Conservation (phyloP, 2,113 vertebrate species). For the Procavia capensis region DNA sequence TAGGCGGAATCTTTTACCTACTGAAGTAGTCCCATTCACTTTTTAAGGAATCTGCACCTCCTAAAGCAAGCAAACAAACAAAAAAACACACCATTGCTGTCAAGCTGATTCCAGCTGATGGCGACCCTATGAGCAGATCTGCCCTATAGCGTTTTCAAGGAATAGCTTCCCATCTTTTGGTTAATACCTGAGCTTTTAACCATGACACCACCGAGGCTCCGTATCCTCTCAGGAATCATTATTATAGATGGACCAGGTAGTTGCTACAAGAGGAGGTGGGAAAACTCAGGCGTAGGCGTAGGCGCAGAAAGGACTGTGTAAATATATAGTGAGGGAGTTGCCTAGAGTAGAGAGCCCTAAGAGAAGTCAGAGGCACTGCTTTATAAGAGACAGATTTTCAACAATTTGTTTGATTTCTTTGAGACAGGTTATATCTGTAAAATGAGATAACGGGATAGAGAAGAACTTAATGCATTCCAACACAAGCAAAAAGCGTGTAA, state of each 20-base stretch:
- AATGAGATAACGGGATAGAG: not conserved
- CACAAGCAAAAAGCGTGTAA: not conserved
- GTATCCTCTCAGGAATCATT: not conserved
- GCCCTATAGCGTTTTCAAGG: no score
- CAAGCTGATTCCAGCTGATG: no score
- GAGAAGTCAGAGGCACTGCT: not conserved
- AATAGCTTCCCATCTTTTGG: no score
- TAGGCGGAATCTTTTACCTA: not conserved
- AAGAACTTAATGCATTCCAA: not conserved
- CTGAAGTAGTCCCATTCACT: not conserved
- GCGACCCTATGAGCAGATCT: no score
- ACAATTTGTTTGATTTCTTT: not conserved
- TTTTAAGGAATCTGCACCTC: not conserved
- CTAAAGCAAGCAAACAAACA: not conserved
- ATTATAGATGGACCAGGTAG: rapidly evolving
- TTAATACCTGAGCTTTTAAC: no score
- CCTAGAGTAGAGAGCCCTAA: not conserved
- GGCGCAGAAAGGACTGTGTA: not conserved
- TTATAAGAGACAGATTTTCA: not conserved
- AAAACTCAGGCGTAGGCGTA: not conserved
- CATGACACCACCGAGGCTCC: no score
- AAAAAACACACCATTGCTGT: no score
- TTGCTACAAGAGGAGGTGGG: not conserved
- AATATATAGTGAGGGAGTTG: not conserved
- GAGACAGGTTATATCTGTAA: not conserved